phyloP scores from a whole-genome alignment of 2,888 invertebrate species.

The Pantelozetes paolii region DNA sequence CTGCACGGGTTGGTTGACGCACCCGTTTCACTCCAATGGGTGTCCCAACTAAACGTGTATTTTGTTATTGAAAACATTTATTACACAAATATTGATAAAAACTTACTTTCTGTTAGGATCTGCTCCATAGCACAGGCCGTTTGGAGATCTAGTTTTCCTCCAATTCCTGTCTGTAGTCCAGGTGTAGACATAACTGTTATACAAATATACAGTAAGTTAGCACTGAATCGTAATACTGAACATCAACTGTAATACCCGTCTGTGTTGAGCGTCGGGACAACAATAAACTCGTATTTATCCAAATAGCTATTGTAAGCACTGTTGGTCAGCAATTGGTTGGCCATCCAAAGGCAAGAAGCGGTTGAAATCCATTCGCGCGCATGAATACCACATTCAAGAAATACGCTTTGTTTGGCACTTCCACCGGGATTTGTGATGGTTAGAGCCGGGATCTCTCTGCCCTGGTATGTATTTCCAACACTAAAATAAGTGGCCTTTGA shows the following conservation, averaged over 20 bases:
- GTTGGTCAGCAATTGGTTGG: conserved; percentile 48
- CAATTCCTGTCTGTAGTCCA: conserved; percentile 49
- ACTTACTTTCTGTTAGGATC: conserved; percentile 49
- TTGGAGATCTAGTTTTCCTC: conserved; percentile 49
- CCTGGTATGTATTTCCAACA: conserved; percentile 47
- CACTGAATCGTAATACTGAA: neutral
- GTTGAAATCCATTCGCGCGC: conserved; percentile 55
- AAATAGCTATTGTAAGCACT: conserved; percentile 44
- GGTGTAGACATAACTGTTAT: conserved; percentile 46
- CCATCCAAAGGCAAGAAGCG: conserved; percentile 49
- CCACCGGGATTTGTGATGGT: conserved; percentile 43
- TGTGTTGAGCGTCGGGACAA: conserved; percentile 50
- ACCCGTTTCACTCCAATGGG: conserved; percentile 48
- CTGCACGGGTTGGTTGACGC: conserved; percentile 53
- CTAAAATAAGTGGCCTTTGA: neutral
- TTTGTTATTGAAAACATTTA: neutral
- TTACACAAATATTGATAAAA: neutral
- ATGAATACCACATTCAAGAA: conserved; percentile 53
- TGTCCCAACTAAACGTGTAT: conserved; percentile 44
- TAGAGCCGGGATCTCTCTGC: conserved; percentile 45
- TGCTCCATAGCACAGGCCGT: conserved; percentile 47
- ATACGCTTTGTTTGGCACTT: conserved; percentile 47
- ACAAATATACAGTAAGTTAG: neutral
- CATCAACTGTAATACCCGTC: conserved; percentile 49
- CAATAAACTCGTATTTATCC: conserved; percentile 48